These are phyloP conservation scores for Carcharodon carcharias DNA, from an alignment of 2,797 vertebrate genomes.

Conservation along the genomic window DNA sequence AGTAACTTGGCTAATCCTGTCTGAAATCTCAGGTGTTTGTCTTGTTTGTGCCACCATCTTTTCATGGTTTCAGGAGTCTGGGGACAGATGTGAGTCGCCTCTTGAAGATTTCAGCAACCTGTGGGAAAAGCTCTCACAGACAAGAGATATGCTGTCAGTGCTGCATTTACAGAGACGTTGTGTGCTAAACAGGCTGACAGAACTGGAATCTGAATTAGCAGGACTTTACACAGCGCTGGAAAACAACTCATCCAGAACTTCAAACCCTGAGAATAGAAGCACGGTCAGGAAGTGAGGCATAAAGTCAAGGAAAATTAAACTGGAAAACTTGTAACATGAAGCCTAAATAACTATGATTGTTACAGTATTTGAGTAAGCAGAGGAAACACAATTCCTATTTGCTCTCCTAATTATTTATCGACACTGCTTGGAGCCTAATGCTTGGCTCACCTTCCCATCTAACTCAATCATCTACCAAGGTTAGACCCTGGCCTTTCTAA, in stretches of 20 bases:
- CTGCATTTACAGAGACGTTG: slow-evolving; percentile 62
- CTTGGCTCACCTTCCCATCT: background rate
- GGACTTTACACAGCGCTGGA: background rate
- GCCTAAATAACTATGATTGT: background rate
- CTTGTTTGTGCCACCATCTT: background rate
- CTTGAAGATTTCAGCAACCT: background rate
- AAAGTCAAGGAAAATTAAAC: background rate
- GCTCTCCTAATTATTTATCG: background rate
- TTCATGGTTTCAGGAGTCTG: background rate
- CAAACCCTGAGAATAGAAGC: background rate
- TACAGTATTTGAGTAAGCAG: background rate
- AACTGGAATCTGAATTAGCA: slow-evolving; percentile 60
- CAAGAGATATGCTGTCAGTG: slow-evolving; percentile 36
- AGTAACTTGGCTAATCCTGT: background rate
- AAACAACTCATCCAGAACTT: background rate
- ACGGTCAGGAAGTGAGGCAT: background rate
- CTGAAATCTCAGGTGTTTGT: background rate
- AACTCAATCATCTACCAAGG: background rate
- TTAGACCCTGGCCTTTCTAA: background rate
- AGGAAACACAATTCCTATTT: background rate
- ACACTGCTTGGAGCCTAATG: background rate
- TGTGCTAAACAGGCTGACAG: slow-evolving; percentile 57
- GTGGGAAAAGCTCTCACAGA: background rate
- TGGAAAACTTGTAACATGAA: background rate
- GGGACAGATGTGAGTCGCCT: background rate